These are phyloP conservation scores for Diuraphis noxia DNA, from an alignment of 1,140 invertebrate species.

Conservation along the genomic window DNA sequence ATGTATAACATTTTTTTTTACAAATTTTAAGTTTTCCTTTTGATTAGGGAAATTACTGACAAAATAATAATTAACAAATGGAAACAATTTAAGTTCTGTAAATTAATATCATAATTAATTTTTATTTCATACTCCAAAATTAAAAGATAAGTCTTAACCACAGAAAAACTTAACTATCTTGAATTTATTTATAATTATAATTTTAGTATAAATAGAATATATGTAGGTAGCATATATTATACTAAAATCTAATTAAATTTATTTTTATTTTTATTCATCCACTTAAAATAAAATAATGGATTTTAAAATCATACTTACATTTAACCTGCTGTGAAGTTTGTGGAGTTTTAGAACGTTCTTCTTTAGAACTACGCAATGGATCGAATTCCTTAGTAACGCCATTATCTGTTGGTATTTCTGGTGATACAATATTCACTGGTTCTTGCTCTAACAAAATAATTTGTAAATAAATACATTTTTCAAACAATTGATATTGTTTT, in stretches of 20 bases:
- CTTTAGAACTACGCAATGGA: slow-evolving; percentile 40
- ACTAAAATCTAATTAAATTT: background rate
- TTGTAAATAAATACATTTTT: background rate
- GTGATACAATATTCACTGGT: background rate
- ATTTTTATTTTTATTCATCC: background rate
- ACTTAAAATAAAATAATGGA: background rate
- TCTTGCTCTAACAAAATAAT: slow-evolving; percentile 29
- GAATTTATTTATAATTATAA: no score
- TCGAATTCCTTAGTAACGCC: slow-evolving; percentile 46
- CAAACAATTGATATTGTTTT: background rate
- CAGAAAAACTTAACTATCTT: no score
- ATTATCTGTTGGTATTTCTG: slow-evolving; percentile 37
- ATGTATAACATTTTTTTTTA: no score
- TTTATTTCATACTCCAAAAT: no score
- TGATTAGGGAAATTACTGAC: no score
- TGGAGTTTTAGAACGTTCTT: slow-evolving; percentile 40
- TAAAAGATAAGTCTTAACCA: no score
- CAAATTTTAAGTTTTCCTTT: no score
- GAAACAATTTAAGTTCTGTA: no score
- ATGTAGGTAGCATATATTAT: no score
- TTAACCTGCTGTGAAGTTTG: slow-evolving; percentile 7
- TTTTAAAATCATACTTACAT: background rate
- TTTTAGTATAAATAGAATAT: background rate
- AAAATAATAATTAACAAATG: no score
- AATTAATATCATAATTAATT: no score